Base-by-base conservation (phyloP, 2,113 vertebrate species). In the Bubo bubo region DNA sequence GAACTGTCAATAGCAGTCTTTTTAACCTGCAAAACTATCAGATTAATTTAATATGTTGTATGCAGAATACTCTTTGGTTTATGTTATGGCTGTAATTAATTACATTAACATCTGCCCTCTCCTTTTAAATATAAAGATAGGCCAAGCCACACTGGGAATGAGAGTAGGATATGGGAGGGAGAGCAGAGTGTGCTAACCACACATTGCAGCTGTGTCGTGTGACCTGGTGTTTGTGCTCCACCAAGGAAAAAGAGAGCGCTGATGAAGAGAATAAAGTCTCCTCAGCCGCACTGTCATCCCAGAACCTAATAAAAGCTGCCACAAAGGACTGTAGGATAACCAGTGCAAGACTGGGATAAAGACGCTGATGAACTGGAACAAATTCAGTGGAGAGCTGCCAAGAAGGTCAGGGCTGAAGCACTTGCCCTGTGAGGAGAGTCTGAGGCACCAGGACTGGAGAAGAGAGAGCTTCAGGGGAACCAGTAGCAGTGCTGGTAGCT, bases 201-300 rank as follows among this genome's bases (percentile, higher is more conserved):
- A 10, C 8, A 8, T 11, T 11, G 14, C 30, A 35, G 30, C 39
- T 26, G 1, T 41, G 30, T 30, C 2, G 0, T 49, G 49, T 49
- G 41, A 63, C 35, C 32, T 56, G 32, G 22, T 84, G 47, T 37
- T 70, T 79, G 80, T 56, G 35, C 56, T 27, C 32, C 21, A 19
- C 26, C 9, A 35, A 41, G 30, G 49, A 71, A 21, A 30, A 20
- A 21, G 13, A 18, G 39, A 15, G 14, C 22, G 17, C 32, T 45
- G 43, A 52, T 14, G 41, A 49, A 62, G 39, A 62, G 22, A 72
- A 43, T 18, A 43, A 85, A 32, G 22, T 59, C 58, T 64, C 58
- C 27, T 59, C 52, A 52, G 66, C 43, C 35, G 18, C 6, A 28
- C 39, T 63, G 14, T 50, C 43, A 79, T 86, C 66, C 37, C 43